phyloP scores from a whole-genome alignment of 2,888 invertebrate genomes.

The Cremastobaeus sp. region DNA sequence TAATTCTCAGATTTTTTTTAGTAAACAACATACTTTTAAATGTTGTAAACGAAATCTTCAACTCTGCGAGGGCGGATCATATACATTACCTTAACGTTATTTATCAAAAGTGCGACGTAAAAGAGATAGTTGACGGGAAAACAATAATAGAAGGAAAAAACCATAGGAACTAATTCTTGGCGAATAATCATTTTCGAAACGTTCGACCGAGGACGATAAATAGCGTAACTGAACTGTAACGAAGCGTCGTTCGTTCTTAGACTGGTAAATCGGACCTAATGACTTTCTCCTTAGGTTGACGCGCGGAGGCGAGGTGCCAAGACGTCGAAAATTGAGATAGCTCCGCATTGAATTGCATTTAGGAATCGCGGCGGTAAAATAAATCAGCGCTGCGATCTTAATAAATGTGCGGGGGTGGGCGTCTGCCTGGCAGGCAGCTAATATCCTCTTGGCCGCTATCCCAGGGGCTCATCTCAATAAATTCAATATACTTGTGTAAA shows the following conservation, averaged over 20 bases:
- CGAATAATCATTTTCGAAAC: not conserved
- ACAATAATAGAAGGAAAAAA: too few relatives aligned
- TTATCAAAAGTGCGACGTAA: too few relatives aligned
- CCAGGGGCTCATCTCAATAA: constrained; percentile 78
- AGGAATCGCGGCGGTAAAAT: constrained; percentile 68
- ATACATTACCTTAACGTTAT: too few relatives aligned
- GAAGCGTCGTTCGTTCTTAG: not conserved
- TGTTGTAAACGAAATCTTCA: too few relatives aligned
- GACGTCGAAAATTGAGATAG: constrained; percentile 60
- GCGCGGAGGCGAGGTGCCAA: constrained; percentile 47
- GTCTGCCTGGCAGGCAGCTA: constrained; percentile 77
- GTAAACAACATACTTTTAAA: too few relatives aligned
- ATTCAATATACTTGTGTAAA: constrained; percentile 79
- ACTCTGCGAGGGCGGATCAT: too few relatives aligned
- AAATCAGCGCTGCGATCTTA: constrained; percentile 76
- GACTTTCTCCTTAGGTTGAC: constrained; percentile 54
- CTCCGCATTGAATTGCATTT: constrained; percentile 66
- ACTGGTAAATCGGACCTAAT: constrained; percentile 43
- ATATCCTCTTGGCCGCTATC: constrained; percentile 78
- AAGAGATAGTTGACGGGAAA: too few relatives aligned
- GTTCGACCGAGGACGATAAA: not conserved
- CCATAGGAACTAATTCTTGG: not conserved
- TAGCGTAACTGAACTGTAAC: not conserved
- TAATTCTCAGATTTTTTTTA: too few relatives aligned
- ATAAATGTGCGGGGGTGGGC: constrained; percentile 72